A percentile compares a stretch with the other conserved stretches of the same genome.
phyloP scores from a whole-genome alignment of 2,888 invertebrate genomes.

The Cloeon dipterum region DNA sequence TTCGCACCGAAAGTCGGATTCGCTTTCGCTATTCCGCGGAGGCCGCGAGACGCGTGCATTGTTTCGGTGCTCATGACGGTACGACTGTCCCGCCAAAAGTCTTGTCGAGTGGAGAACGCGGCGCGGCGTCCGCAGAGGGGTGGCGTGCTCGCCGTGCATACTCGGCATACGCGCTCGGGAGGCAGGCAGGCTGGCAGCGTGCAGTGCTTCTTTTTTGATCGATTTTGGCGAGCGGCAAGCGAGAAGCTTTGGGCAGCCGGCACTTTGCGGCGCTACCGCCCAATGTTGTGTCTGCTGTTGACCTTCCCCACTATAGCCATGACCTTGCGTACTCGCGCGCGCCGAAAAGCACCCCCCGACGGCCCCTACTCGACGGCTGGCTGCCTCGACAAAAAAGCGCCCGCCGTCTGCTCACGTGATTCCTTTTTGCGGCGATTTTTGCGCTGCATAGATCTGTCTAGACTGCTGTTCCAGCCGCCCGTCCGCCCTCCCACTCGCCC shows the following conservation, averaged over 20 bases:
- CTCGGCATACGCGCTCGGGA: too few species aligned
- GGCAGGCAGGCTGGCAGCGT: neutral
- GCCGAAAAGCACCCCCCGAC: neutral
- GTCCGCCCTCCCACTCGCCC: too few species aligned
- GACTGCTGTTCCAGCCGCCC: too few species aligned
- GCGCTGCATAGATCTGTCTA: too few species aligned
- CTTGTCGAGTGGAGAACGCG: neutral
- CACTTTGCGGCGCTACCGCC: neutral
- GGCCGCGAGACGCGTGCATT: neutral
- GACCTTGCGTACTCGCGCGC: constrained; percentile 1
- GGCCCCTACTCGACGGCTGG: too few species aligned
- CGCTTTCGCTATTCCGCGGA: too few species aligned
- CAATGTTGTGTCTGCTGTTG: neutral
- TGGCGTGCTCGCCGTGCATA: neutral
- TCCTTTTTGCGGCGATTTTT: too few species aligned
- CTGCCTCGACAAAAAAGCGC: too few species aligned
- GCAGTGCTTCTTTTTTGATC: too few species aligned
- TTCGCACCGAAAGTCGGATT: too few species aligned
- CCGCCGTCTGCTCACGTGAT: too few species aligned
- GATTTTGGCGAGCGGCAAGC: neutral
- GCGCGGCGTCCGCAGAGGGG: neutral
- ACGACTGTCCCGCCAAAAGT: constrained; percentile 1
- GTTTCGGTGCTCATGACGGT: constrained; percentile 1
- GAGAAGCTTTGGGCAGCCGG: neutral
- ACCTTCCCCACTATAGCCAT: constrained; percentile 1